phyloP scores from a whole-genome alignment of 2,797 vertebrate species.

The Euthynnus affinis region DNA sequence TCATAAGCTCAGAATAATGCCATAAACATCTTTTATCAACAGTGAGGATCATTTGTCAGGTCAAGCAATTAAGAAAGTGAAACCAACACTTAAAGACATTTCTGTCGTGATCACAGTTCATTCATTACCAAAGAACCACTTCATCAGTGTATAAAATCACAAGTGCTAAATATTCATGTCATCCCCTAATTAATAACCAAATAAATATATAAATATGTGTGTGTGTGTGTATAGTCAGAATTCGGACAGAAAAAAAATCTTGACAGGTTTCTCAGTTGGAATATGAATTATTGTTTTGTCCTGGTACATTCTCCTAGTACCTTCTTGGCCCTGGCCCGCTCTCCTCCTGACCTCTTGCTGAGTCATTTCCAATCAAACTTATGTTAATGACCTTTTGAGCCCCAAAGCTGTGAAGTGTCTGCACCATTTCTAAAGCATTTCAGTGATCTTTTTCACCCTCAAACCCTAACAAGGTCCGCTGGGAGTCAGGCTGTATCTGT shows the following conservation, averaged over 20 bases:
- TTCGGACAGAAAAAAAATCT: not conserved
- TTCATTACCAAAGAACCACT: not conserved
- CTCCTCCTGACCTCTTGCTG: constrained; percentile 8
- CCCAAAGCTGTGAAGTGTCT: constrained; percentile 42
- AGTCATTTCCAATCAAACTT: constrained; percentile 30
- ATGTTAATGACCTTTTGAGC: constrained; percentile 37
- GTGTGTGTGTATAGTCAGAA: too few species aligned
- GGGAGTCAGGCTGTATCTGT: constrained; percentile 29
- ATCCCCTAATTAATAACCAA: too few species aligned
- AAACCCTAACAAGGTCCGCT: constrained; percentile 62
- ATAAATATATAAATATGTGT: too few species aligned
- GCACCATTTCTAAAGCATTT: constrained; percentile 48
- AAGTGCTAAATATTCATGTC: not conserved
- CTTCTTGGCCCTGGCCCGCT: not conserved
- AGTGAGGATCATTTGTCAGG: not conserved
- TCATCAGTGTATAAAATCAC: not conserved
- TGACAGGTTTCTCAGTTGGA: not conserved
- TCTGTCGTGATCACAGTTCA: too few species aligned
- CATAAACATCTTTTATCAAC: not conserved
- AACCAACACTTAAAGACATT: not conserved
- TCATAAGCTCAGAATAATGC: not conserved
- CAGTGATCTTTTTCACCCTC: constrained; percentile 48
- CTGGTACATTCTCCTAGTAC: not conserved
- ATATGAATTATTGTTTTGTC: not conserved
- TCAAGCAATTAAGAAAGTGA: not conserved